These are phyloP conservation scores for Montifringilla adamsi DNA, from an alignment of 2,113 vertebrate genomes.

Conservation along the genomic window DNA sequence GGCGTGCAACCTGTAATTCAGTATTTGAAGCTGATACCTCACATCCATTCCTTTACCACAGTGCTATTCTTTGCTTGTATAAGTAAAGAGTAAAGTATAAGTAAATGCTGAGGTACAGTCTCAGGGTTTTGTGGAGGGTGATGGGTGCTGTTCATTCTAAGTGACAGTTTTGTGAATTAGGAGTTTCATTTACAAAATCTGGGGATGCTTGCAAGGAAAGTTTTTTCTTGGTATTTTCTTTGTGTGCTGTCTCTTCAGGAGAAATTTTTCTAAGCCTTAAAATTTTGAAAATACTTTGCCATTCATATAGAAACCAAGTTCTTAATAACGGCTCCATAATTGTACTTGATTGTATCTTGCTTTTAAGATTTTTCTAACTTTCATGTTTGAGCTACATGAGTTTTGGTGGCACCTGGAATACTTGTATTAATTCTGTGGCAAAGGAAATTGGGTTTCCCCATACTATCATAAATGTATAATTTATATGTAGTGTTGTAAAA, in stretches of 20 bases:
- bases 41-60: neutral
- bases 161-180: neutral
- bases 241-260: neutral
- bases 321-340: neutral
- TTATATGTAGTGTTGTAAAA: neutral
- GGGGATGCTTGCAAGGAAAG: neutral
- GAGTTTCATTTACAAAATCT: neutral
- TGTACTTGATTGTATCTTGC: neutral
- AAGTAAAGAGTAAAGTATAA: neutral
- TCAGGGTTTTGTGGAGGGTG: neutral
- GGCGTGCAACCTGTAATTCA: neutral
- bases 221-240: neutral
- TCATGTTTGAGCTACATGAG: neutral
- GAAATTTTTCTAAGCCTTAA: neutral
- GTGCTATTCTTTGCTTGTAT: neutral
- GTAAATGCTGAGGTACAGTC: neutral
- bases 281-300: neutral
- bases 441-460: neutral
- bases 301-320: neutral
- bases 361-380: neutral
- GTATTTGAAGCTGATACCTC: neutral
- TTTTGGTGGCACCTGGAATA: neutral
- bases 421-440: neutral
- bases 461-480: neutral
- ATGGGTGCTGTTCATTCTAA: neutral